phyloP scores from a whole-genome alignment of 2,113 vertebrate genomes.

The Chionodraco myersi region DNA sequence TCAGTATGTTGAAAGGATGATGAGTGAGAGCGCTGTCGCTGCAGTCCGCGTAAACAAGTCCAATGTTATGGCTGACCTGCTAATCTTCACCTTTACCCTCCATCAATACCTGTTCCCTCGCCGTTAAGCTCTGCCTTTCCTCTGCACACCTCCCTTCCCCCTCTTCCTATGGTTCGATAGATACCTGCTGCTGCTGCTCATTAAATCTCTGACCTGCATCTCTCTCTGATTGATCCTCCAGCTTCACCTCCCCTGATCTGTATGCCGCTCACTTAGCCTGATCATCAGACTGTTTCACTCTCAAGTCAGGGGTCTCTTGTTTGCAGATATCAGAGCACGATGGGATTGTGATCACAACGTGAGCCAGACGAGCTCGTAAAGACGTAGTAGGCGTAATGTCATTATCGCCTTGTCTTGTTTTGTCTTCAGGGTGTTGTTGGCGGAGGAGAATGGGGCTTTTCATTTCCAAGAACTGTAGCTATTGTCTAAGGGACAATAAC shows the following conservation, averaged over 20 bases:
- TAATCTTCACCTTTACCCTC: slow-evolving; percentile 60
- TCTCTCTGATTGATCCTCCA: not conserved
- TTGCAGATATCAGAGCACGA: not conserved
- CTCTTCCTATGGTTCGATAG: not conserved
- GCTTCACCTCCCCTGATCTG: not conserved
- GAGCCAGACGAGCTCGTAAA: not conserved
- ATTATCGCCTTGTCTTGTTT: too few species aligned
- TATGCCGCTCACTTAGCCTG: not conserved
- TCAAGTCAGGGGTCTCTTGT: not conserved
- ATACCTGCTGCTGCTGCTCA: not conserved
- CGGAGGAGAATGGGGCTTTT: too few species aligned
- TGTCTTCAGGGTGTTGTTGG: too few species aligned
- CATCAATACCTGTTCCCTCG: slow-evolving; percentile 37
- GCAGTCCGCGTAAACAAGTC: slow-evolving; percentile 34
- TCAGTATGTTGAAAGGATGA: not conserved
- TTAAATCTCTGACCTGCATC: not conserved
- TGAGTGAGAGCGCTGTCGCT: not conserved
- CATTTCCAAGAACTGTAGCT: too few species aligned
- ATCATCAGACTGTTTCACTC: slow-evolving; percentile 4
- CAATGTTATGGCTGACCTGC: slow-evolving; percentile 34
- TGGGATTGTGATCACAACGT: not conserved
- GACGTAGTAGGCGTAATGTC: not conserved
- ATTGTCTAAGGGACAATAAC: too few species aligned
- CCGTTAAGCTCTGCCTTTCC: slow-evolving; percentile 19
- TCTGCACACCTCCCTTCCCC: not conserved